Evolutionary conservation across 2,797 vertebrate species (phyloP).

Genomic region (Zalophus californianus): DNA sequence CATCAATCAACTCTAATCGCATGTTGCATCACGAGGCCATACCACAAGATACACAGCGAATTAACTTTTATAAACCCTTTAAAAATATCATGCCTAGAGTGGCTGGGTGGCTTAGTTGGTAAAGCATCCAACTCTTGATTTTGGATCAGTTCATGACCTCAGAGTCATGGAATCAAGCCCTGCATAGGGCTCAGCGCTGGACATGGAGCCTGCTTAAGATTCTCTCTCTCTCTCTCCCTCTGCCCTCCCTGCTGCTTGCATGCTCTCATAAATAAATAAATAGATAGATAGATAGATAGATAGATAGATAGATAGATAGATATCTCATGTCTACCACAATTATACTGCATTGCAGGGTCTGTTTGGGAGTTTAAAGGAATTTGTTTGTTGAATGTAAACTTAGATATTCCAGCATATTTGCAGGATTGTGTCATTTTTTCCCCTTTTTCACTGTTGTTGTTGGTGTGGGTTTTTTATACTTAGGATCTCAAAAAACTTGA

Average conservation of each 20-base stretch:
- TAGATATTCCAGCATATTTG: not conserved
- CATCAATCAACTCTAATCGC: not conserved
- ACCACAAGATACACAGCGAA: not conserved
- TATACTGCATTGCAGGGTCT: not conserved
- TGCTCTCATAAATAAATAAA: not conserved
- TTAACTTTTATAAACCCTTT: not conserved
- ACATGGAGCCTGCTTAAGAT: not conserved
- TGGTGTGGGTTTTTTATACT: not conserved
- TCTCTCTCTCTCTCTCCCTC: not conserved
- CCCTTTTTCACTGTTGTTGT: not conserved
- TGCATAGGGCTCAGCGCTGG: not conserved
- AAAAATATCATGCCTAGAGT: not conserved
- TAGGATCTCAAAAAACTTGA: not conserved
- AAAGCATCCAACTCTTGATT: not conserved
- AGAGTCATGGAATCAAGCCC: not conserved
- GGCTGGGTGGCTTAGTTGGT: not conserved
- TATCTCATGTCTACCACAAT: not conserved
- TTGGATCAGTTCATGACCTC: not conserved
- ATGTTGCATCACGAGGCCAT: rapidly evolving
- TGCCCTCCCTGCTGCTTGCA: not conserved
- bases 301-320: no score
- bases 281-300: no score
- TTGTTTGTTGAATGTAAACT: not conserved
- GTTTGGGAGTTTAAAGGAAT: not conserved
- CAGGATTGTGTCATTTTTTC: not conserved